Evolutionary conservation across 2,113 vertebrate species (phyloP).

Genomic region (Protomyctophum bolini): DNA sequence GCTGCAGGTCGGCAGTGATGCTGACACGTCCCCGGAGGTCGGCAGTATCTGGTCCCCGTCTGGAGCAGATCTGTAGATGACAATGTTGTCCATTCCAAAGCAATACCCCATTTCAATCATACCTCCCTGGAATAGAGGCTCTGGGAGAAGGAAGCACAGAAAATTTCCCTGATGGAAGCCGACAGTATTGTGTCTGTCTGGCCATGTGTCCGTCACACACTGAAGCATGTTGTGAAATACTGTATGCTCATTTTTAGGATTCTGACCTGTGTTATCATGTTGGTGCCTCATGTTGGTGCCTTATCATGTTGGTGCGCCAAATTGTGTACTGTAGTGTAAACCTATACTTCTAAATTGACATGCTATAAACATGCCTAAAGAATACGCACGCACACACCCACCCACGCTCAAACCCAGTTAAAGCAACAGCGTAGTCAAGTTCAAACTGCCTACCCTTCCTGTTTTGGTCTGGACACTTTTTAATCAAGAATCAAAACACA

Average conservation of each 20-base stretch:
- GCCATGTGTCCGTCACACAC: constrained; percentile 24
- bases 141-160: constrained; percentile 51
- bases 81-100: constrained; percentile 72
- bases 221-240: constrained; percentile 12
- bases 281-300: constrained; percentile 73
- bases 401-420: too few species aligned
- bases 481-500: too few species aligned
- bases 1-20: background rate
- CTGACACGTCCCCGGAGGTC: constrained; percentile 57
- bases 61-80: constrained; percentile 52
- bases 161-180: constrained; percentile 25
- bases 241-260: constrained; percentile 19
- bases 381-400: background rate
- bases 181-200: constrained; percentile 44
- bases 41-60: constrained; percentile 62
- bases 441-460: too few species aligned
- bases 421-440: too few species aligned
- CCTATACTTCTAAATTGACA: constrained; percentile 40
- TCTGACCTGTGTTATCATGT: constrained; percentile 32
- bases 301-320: too few species aligned
- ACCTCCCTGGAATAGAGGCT: constrained; percentile 44
- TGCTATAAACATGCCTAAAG: too few species aligned
- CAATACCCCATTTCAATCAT: constrained; percentile 69
- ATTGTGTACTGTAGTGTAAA: constrained; percentile 15
- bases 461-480: too few species aligned